Conservation (phyloP, 2,113 vertebrate species). For the Montifringilla adamsi region DNA sequence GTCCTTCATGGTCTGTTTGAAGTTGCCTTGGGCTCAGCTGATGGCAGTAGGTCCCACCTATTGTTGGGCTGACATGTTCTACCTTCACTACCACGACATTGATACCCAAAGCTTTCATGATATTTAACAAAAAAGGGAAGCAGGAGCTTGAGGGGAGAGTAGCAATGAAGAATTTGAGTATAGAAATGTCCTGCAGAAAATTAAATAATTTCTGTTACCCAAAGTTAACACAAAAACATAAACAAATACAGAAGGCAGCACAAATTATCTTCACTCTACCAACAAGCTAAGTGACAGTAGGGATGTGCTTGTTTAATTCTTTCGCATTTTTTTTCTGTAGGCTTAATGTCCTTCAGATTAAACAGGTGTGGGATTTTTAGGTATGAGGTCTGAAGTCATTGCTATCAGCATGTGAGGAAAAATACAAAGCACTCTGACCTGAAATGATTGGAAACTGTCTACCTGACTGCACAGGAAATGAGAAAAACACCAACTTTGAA, state of each 20-base stretch:
- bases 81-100: background rate
- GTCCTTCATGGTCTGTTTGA: background rate
- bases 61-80: background rate
- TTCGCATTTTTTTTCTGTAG: constrained; percentile 22
- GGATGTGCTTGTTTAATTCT: constrained; percentile 17
- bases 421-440: constrained; percentile 8
- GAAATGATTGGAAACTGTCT: constrained; percentile 12
- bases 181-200: background rate
- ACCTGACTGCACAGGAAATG: background rate
- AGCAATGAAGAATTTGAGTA: background rate
- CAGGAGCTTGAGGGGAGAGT: background rate
- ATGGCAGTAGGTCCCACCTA: background rate
- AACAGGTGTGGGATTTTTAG: background rate
- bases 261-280: background rate
- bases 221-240: background rate
- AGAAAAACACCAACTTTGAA: background rate
- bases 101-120: background rate
- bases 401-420: background rate
- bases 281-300: background rate
- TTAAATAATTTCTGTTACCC: background rate
- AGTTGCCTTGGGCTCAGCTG: background rate
- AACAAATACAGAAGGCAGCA: background rate
- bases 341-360: background rate
- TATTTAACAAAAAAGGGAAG: background rate
- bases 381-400: constrained; percentile 13